Conservation (phyloP, 2,113 vertebrate species). For the Tichodroma muraria region DNA sequence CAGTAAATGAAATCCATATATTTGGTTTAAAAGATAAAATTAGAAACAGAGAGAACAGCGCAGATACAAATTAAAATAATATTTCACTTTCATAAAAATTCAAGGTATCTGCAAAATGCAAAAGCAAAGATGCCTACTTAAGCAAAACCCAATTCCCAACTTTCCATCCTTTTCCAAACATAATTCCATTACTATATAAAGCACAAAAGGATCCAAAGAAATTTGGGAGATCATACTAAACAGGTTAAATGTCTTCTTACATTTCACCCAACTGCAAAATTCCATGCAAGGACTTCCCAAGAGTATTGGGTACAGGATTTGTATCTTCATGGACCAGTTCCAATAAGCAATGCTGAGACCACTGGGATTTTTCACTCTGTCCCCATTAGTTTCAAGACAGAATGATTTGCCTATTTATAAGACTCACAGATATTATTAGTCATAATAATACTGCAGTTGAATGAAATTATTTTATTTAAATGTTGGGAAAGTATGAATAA, state of each 20-base stretch:
- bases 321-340: background rate
- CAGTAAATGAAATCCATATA: slow-evolving; percentile 10
- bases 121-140: background rate
- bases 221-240: background rate
- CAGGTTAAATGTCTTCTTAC: background rate
- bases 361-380: background rate
- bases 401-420: background rate
- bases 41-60: background rate
- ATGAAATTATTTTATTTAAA: background rate
- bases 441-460: background rate
- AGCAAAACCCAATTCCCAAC: background rate
- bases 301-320: background rate
- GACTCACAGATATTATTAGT: background rate
- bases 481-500: background rate
- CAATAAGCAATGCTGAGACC: background rate
- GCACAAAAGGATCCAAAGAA: background rate
- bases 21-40: slow-evolving; percentile 1
- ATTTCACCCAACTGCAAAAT: background rate
- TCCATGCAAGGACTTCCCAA: background rate
- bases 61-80: slow-evolving; percentile 8
- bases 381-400: background rate
- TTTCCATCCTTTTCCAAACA: background rate
- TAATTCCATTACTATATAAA: background rate
- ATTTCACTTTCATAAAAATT: background rate
- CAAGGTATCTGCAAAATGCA: background rate